A percentile compares a stretch with the other conserved stretches of the same genome.
These are phyloP conservation scores for Acanthurus lineatus DNA, from an alignment of 2,797 vertebrate species.

Conservation along the genomic window DNA sequence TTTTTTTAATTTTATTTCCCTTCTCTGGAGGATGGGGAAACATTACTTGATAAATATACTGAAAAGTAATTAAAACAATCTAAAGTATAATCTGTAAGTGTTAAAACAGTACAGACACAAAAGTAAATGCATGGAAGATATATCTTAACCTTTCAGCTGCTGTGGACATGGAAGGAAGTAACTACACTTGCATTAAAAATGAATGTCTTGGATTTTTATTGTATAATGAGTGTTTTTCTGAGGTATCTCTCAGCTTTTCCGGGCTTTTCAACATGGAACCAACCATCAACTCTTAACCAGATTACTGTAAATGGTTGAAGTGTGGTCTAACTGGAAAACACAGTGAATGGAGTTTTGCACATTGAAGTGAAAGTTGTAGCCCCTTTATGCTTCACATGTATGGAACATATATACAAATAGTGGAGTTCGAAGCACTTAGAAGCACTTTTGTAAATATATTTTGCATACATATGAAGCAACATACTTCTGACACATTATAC, in stretches of 20 bases:
- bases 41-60: neutral
- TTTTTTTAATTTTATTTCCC: neutral
- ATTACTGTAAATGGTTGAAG: conserved; percentile 2
- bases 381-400: too few species aligned
- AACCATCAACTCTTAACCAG: conserved; percentile 1
- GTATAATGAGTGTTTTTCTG: conserved; percentile 13
- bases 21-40: neutral
- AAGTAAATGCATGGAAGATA: neutral
- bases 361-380: too few species aligned
- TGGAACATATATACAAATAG: too few species aligned
- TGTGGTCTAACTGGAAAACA: conserved; percentile 20
- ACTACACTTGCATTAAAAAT: neutral
- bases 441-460: too few species aligned
- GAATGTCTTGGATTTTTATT: neutral
- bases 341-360: too few species aligned
- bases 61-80: neutral
- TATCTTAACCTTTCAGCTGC: neutral
- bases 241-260: conserved; percentile 12
- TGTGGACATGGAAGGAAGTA: neutral
- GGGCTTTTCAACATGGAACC: conserved; percentile 14
- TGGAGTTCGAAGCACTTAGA: too few species aligned
- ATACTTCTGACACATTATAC: too few species aligned
- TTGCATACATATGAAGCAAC: too few species aligned
- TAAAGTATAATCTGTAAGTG: neutral
- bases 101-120: conserved; percentile 5